Percentiles rank a stretch among this genome's conserved stretches.
Conservation (phyloP, 2,888 invertebrate species). For the Proisotoma minuta region DNA sequence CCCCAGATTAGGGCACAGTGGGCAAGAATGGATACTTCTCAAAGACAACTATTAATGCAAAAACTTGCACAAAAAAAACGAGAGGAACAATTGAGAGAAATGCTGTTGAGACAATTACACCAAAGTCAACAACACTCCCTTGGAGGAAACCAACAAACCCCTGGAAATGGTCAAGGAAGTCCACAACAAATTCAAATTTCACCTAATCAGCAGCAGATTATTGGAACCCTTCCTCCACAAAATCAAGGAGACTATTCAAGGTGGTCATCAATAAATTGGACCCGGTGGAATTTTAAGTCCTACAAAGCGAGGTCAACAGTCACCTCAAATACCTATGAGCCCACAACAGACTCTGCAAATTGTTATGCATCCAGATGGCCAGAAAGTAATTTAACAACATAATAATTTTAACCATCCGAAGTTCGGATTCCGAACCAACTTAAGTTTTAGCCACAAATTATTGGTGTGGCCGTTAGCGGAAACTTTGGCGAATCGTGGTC, state of each 20-base stretch:
- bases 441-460: slow-evolving; percentile 29
- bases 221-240: not conserved
- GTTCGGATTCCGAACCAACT: not conserved
- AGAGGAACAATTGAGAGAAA: slow-evolving; percentile 43
- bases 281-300: no score
- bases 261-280: no score
- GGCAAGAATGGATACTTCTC: slow-evolving; percentile 44
- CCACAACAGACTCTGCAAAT: no score
- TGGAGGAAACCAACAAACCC: not conserved
- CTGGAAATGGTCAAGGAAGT: slow-evolving; percentile 10
- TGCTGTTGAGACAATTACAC: slow-evolving; percentile 44
- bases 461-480: slow-evolving; percentile 41
- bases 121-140: slow-evolving; percentile 29
- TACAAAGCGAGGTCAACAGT: no score
- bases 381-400: no score
- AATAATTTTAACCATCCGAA: slow-evolving; percentile 5
- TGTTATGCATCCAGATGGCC: no score
- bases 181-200: slow-evolving; percentile 2
- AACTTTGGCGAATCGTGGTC: slow-evolving; percentile 30
- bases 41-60: slow-evolving; percentile 40
- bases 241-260: no score
- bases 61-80: slow-evolving; percentile 44
- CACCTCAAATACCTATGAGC: no score
- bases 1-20: slow-evolving; percentile 45
- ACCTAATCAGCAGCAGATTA: not conserved